phyloP scores from a whole-genome alignment of 2,888 invertebrate genomes.

The Nephrocerus scutellatus region DNA sequence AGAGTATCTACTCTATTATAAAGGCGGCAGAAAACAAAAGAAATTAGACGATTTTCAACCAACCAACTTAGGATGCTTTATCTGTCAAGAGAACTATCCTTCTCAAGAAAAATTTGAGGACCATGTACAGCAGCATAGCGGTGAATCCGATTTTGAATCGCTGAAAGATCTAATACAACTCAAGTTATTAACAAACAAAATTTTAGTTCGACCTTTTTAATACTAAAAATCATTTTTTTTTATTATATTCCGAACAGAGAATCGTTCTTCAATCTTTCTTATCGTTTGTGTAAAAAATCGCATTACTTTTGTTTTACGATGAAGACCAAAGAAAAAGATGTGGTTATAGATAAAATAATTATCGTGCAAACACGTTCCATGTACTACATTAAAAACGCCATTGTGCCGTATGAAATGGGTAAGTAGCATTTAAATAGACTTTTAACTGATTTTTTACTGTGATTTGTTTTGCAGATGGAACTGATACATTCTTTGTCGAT shows the following conservation, averaged over 20 bases:
- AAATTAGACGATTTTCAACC: conserved; percentile 25
- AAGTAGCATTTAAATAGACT: neutral
- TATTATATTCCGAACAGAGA: conserved; percentile 22
- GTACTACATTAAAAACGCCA: conserved; percentile 33
- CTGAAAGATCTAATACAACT: too few relatives aligned
- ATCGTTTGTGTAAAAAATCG: conserved; percentile 35
- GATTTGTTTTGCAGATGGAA: conserved; percentile 16
- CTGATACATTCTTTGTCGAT: conserved; percentile 35
- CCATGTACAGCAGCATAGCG: conserved; percentile 37
- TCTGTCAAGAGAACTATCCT: conserved; percentile 38
- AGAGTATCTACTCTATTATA: conserved; percentile 27
- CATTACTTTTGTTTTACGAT: conserved; percentile 40
- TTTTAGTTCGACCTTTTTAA: too few relatives aligned
- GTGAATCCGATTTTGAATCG: conserved; percentile 38
- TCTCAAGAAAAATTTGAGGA: conserved; percentile 33
- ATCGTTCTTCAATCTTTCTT: conserved; percentile 30
- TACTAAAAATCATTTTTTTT: too few relatives aligned
- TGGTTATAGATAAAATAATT: conserved; percentile 38
- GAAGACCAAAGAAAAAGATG: conserved; percentile 23
- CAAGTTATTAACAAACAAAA: neutral
- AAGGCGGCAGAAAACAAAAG: conserved; percentile 26
- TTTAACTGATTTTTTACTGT: neutral
- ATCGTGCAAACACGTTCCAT: conserved; percentile 37
- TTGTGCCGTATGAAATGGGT: conserved; percentile 28
- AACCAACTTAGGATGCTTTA: conserved; percentile 34